Conservation (phyloP, 92 coral and sea anemone species). For the Pocillopora grandis region DNA sequence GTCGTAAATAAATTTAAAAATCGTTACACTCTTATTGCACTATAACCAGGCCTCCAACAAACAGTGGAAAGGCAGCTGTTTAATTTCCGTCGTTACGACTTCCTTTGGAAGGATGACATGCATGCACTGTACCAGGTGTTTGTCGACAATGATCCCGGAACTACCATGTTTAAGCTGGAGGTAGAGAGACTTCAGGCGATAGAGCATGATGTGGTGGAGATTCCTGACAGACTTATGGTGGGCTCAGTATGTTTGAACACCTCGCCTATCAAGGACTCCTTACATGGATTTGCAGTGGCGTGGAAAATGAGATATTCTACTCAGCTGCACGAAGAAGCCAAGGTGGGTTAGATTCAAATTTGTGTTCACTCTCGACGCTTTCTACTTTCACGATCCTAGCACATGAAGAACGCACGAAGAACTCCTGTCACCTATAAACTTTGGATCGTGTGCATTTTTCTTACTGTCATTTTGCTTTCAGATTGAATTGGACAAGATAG, state of each 20-base stretch:
- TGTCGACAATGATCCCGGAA: conserved; percentile 92
- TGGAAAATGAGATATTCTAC: conserved; percentile 98
- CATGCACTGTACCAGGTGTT: conserved; percentile 93
- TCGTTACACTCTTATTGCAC: too few species aligned
- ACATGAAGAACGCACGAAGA: too few species aligned
- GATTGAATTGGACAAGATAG: conserved; percentile 96
- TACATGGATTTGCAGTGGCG: conserved; percentile 96
- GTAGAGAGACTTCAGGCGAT: conserved; percentile 88
- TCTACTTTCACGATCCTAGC: too few species aligned
- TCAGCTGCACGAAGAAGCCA: conserved; percentile 94
- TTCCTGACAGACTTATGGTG: conserved; percentile 74
- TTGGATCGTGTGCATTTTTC: neutral
- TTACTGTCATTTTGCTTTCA: conserved; percentile 18
- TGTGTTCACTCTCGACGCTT: neutral
- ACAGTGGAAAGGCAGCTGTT: conserved; percentile 90
- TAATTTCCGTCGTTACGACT: conserved; percentile 95
- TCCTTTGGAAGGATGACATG: conserved; percentile 98
- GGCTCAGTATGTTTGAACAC: conserved; percentile 92
- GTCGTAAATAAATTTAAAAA: too few species aligned
- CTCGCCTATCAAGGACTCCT: conserved; percentile 96
- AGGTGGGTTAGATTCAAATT: conserved; percentile 52
- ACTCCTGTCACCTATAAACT: neutral
- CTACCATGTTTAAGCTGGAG: conserved; percentile 76
- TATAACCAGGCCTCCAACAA: conserved; percentile 74
- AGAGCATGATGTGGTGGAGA: conserved; percentile 77